Evolutionary conservation across 2,888 invertebrate species (phyloP).

Genomic region (Melipona beecheii): DNA sequence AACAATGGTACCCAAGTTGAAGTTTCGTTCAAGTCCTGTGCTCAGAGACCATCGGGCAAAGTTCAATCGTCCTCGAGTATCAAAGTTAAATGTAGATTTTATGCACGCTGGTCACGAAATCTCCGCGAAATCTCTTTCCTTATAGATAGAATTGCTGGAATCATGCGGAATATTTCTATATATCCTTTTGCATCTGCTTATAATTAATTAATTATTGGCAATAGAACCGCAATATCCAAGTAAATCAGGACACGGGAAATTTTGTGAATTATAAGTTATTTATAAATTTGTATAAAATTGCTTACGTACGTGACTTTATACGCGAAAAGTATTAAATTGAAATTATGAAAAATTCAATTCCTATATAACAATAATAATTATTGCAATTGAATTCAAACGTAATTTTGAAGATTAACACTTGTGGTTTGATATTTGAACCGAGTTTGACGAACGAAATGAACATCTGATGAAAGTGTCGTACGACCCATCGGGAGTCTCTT

Average conservation of each 20-base stretch:
- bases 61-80: conserved; percentile 9
- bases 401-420: not conserved
- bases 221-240: not conserved
- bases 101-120: conserved; percentile 1
- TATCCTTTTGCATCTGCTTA: not conserved
- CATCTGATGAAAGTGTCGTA: not conserved
- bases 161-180: not conserved
- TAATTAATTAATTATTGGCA: not conserved
- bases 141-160: not conserved
- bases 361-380: not conserved
- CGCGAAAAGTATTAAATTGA: not conserved
- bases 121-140: not conserved
- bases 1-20: not conserved
- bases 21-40: not conserved
- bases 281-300: not conserved
- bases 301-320: too few species aligned
- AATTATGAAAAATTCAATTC: not conserved
- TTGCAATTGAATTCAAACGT: not conserved
- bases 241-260: not conserved
- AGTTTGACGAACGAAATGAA: not conserved
- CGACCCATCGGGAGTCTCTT: conserved; percentile 9
- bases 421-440: not conserved
- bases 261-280: not conserved
- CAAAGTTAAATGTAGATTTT: conserved; percentile 20
- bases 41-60: not conserved